Conservation (phyloP, 2,888 invertebrate genomes). For the Cataglyphis altisquamis region DNA sequence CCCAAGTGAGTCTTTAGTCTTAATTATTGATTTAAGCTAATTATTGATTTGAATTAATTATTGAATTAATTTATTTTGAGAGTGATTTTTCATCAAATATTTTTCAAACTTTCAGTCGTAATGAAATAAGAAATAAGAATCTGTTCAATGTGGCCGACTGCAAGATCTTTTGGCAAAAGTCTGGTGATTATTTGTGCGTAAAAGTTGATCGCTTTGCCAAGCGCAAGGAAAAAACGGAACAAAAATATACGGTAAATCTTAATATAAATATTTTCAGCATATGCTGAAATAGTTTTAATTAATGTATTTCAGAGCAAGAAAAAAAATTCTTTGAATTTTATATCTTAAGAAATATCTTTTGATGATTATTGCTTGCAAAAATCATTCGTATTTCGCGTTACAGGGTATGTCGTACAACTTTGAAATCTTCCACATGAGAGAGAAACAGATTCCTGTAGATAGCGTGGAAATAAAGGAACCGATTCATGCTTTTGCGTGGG, state of each 20-base stretch:
- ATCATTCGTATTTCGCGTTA: constrained; percentile 36
- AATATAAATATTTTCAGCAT: background rate
- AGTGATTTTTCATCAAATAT: constrained; percentile 14
- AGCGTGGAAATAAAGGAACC: constrained; percentile 98
- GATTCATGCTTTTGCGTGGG: constrained; percentile 98
- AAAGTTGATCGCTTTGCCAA: constrained; percentile 96
- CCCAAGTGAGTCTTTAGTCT: constrained; percentile 88
- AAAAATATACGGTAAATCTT: constrained; percentile 93
- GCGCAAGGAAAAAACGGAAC: constrained; percentile 97
- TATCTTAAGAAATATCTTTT: constrained; percentile 4
- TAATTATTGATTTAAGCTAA: background rate
- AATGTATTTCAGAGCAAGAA: background rate
- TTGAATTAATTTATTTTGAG: background rate
- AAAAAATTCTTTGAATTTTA: background rate
- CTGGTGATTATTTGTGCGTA: constrained; percentile 98
- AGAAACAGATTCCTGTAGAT: constrained; percentile 99
- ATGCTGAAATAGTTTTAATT: background rate
- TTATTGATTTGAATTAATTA: no score
- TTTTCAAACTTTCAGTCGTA: constrained; percentile 87
- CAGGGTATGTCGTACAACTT: constrained; percentile 98
- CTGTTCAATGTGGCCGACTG: constrained; percentile 99
- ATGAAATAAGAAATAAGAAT: constrained; percentile 96
- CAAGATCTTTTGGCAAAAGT: constrained; percentile 99
- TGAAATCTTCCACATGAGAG: constrained; percentile 99
- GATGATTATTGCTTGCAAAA: background rate